phyloP scores from a whole-genome alignment of 2,113 vertebrate genomes.

The Catharus fuscescens region DNA sequence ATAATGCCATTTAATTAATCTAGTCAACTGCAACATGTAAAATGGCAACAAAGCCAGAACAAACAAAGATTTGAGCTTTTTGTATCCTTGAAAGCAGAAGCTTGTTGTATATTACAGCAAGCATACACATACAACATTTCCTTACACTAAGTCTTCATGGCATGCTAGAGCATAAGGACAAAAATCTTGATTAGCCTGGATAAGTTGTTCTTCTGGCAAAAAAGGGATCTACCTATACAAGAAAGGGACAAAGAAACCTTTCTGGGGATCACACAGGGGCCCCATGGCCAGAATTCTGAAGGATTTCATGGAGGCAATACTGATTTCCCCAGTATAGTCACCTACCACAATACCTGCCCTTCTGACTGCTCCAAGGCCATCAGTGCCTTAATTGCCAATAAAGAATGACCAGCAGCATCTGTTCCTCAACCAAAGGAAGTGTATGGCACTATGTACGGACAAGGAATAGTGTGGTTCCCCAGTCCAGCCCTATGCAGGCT shows the following conservation, averaged over 20 bases:
- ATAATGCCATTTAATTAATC: not conserved
- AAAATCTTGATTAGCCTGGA: not conserved
- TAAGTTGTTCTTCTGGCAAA: not conserved
- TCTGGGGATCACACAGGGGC: accelerated
- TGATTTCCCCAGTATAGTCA: not conserved
- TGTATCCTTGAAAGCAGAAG: not conserved
- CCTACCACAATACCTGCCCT: not conserved
- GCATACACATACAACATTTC: not conserved
- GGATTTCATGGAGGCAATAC: not conserved
- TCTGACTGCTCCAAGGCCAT: not conserved
- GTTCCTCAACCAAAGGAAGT: not conserved
- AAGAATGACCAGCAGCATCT: not conserved
- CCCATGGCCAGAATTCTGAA: not conserved
- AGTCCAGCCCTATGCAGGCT: not conserved
- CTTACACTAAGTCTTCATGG: not conserved
- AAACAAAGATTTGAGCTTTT: not conserved
- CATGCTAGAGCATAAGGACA: accelerated
- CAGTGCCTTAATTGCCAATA: not conserved
- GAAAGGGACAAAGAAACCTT: not conserved
- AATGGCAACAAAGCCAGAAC: not conserved
- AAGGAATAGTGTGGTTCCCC: not conserved
- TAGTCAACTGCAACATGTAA: not conserved
- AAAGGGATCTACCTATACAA: not conserved
- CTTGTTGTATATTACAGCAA: not conserved
- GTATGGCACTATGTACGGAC: not conserved